Conservation (phyloP, 92 coral and sea anemone species). For the Phenganax stokvisi region DNA sequence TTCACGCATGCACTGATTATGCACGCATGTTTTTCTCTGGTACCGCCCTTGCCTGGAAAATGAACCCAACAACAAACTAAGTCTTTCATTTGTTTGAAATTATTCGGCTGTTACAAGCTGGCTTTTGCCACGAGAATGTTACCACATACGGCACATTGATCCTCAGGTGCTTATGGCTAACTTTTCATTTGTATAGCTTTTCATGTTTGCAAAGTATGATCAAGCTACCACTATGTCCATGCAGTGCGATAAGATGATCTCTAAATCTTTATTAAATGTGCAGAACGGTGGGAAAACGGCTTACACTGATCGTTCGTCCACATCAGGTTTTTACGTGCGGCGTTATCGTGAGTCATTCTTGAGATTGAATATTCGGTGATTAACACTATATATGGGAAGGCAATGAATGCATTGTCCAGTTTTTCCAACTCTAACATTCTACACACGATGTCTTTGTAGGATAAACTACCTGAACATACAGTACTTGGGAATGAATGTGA, state of each 20-base stretch:
- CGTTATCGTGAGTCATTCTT: not conserved
- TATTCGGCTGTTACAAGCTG: too few species aligned
- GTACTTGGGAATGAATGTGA: conserved; percentile 7
- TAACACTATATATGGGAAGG: too few species aligned
- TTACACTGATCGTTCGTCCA: too few species aligned
- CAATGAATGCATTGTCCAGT: not conserved
- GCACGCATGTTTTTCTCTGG: too few species aligned
- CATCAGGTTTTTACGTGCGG: not conserved
- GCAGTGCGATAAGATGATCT: not conserved
- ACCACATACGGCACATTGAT: too few species aligned
- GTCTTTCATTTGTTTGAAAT: too few species aligned
- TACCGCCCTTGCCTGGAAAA: too few species aligned
- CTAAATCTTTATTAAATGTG: conserved; percentile 1
- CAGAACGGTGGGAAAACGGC: not conserved
- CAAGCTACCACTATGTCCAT: not conserved
- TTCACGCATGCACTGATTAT: too few species aligned
- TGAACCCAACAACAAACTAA: too few species aligned
- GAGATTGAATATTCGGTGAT: too few species aligned
- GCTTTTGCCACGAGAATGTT: too few species aligned
- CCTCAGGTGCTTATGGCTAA: too few species aligned
- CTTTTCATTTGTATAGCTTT: not conserved
- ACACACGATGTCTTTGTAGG: not conserved
- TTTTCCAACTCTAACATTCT: not conserved
- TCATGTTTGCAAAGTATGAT: not conserved
- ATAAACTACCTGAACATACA: not conserved